Evolutionary conservation across 2,113 vertebrate species (phyloP).

Genomic region (Oenanthe melanoleuca): DNA sequence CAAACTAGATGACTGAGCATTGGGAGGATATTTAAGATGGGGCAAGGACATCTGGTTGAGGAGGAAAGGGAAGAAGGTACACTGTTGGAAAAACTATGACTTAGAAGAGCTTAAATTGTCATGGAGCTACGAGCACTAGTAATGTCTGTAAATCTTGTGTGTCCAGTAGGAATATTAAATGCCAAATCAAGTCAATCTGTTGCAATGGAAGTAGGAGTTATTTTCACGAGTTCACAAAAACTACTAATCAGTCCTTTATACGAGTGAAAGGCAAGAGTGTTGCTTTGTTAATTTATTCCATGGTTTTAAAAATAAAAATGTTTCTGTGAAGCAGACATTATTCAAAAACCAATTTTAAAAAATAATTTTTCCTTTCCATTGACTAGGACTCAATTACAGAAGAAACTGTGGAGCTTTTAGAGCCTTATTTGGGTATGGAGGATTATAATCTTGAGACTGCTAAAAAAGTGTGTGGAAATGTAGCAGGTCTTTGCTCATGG

Average conservation of each 20-base stretch:
- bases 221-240: background rate
- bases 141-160: background rate
- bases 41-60: background rate
- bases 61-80: background rate
- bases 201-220: background rate
- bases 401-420: conserved; percentile 83
- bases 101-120: background rate
- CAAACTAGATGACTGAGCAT: background rate
- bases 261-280: background rate
- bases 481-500: conserved; percentile 87
- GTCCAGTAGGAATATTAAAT: background rate
- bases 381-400: conserved; percentile 84
- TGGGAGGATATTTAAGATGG: background rate
- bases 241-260: background rate
- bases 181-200: background rate
- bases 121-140: background rate
- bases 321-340: background rate
- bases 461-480: conserved; percentile 86
- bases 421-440: conserved; percentile 83
- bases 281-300: background rate
- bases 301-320: background rate
- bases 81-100: background rate
- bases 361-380: background rate
- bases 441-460: conserved; percentile 86
- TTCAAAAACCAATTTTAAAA: background rate